Conservation (phyloP, 2,113 vertebrate genomes). For the Bombycilla garrulus region DNA sequence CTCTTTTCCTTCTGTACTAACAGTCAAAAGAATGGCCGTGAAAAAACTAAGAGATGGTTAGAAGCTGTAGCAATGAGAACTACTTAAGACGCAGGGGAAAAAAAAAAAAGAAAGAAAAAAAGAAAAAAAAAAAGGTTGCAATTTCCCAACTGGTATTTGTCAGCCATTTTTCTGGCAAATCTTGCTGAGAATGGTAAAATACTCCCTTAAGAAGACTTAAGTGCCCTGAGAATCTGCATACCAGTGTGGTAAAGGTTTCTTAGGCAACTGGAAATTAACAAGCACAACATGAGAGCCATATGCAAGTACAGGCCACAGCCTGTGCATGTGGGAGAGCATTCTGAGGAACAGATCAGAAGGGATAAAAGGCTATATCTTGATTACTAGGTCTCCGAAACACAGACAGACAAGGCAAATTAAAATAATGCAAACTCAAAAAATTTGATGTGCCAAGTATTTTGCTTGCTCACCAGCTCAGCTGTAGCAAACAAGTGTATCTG, state of each 20-base stretch:
- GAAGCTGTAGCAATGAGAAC: background rate
- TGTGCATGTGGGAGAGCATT: background rate
- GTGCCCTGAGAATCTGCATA: background rate
- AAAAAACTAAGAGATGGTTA: background rate
- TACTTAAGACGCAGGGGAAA: too few relatives aligned
- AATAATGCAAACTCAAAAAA: background rate
- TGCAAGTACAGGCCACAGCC: background rate
- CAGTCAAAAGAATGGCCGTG: fast-evolving
- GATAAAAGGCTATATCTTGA: background rate
- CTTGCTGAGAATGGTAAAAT: background rate
- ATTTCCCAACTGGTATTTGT: background rate
- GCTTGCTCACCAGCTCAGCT: background rate
- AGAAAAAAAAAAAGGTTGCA: background rate
- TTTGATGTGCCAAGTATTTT: background rate
- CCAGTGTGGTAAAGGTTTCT: background rate
- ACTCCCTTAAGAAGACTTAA: background rate
- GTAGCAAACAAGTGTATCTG: background rate
- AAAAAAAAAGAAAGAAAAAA: too few relatives aligned
- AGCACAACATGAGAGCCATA: background rate
- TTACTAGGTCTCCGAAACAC: background rate
- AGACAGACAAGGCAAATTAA: background rate
- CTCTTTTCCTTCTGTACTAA: background rate
- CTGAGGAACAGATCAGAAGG: background rate
- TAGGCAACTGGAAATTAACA: background rate
- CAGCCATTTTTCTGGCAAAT: background rate